These are phyloP conservation scores for Ophion obscuratus DNA, from an alignment of 2,888 invertebrate genomes.

Conservation along the genomic window DNA sequence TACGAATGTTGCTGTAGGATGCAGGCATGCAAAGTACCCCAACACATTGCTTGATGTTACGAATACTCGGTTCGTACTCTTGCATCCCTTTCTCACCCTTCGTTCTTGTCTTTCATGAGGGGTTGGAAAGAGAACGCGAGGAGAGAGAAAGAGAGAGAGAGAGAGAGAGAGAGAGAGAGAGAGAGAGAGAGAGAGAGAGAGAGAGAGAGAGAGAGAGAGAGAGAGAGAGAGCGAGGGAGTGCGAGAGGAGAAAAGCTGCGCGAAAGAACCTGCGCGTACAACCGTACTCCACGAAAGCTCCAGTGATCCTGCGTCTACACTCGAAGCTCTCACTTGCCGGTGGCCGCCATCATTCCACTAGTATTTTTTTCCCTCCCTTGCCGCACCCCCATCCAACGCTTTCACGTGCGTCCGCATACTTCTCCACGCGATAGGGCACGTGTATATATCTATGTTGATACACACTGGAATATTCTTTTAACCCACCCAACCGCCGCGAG, in stretches of 20 bases:
- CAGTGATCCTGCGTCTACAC: constrained; percentile 38
- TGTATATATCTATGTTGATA: background rate
- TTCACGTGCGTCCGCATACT: constrained; percentile 9
- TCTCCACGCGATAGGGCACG: background rate
- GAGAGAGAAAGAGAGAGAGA: constrained; percentile 7
- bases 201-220: constrained; percentile 3
- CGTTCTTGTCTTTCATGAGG: constrained; percentile 31
- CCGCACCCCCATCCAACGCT: constrained; percentile 17
- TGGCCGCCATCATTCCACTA: constrained; percentile 68
- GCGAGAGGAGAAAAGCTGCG: constrained; percentile 59
- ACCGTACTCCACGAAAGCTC: constrained; percentile 32
- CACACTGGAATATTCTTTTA: constrained; percentile 2
- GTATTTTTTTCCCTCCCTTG: constrained; percentile 52
- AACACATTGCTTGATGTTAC: constrained; percentile 29
- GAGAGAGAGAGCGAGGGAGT: constrained; percentile 5
- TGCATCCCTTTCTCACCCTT: constrained; percentile 46
- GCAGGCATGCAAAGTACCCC: constrained; percentile 4
- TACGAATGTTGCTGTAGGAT: background rate
- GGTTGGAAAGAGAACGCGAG: constrained; percentile 1
- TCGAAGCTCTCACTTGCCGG: constrained; percentile 38
- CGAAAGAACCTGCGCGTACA: constrained; percentile 65
- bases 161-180: constrained; percentile 27
- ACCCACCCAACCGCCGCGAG: background rate
- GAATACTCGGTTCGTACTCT: constrained; percentile 13
- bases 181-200: constrained; percentile 25